Conservation (phyloP, 2,888 invertebrate genomes). For the Drosophila infuscata region DNA sequence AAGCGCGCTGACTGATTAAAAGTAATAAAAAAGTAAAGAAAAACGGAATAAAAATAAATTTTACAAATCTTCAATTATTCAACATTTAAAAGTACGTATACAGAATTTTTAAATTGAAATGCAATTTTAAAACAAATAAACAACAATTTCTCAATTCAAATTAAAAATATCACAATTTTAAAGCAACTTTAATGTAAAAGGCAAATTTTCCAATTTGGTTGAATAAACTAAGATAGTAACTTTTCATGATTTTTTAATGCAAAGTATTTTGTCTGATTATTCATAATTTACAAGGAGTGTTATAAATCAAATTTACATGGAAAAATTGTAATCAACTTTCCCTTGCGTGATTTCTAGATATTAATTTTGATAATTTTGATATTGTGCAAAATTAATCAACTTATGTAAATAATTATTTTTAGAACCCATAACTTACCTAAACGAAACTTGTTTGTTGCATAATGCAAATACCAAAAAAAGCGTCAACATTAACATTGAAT, state of each 20-base stretch:
- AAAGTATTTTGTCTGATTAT: neutral
- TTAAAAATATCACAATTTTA: slow-evolving; percentile 24
- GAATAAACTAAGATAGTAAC: neutral
- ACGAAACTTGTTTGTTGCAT: neutral
- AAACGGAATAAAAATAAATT: slow-evolving; percentile 14
- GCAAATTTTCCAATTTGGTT: neutral
- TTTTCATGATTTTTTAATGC: neutral
- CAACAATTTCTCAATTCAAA: slow-evolving; percentile 8
- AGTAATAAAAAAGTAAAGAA: neutral
- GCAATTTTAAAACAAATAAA: neutral
- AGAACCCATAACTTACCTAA: neutral
- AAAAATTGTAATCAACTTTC: neutral
- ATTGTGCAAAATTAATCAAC: neutral
- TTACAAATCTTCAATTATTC: neutral
- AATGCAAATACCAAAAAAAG: slow-evolving; percentile 9
- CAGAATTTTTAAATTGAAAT: slow-evolving; percentile 29
- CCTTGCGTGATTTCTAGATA: slow-evolving; percentile 17
- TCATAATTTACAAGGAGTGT: neutral
- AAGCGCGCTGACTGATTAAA: slow-evolving; percentile 18
- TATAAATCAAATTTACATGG: slow-evolving; percentile 10
- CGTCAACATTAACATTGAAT: neutral
- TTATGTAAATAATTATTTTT: slow-evolving; percentile 1
- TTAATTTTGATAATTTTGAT: slow-evolving; percentile 1
- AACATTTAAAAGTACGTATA: slow-evolving; percentile 62
- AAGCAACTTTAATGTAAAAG: slow-evolving; percentile 4